These are phyloP conservation scores for Charadrius vociferus DNA, from an alignment of 2,113 vertebrate species.

Conservation along the genomic window DNA sequence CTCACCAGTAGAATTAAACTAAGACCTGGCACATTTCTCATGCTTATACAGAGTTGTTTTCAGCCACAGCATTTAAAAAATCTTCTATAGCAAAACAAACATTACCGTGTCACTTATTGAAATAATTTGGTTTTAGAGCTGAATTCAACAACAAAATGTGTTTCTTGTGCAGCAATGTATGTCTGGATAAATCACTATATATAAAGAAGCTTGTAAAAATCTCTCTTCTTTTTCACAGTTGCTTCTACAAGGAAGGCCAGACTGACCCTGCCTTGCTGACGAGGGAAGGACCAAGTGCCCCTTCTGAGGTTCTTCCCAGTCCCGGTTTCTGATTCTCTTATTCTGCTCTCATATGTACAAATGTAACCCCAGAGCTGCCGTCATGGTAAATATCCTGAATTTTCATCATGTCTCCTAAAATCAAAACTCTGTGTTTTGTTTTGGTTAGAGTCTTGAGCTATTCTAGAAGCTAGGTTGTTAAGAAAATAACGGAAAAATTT, in stretches of 20 bases:
- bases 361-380: neutral
- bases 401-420: neutral
- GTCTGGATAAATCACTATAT: neutral
- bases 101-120: neutral
- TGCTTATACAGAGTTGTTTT: neutral
- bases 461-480: neutral
- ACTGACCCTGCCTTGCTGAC: neutral
- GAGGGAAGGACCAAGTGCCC: neutral
- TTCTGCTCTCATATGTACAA: neutral
- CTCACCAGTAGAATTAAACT: neutral
- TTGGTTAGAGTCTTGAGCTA: neutral
- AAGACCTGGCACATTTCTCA: neutral
- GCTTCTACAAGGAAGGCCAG: neutral
- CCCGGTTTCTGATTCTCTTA: neutral
- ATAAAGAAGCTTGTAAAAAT: neutral
- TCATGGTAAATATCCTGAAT: neutral
- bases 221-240: neutral
- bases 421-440: neutral
- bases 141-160: neutral
- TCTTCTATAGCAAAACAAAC: neutral
- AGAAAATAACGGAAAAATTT: slow-evolving; percentile 3
- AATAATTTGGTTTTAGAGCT: neutral
- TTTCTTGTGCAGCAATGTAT: neutral
- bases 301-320: neutral
- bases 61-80: neutral